These are phyloP conservation scores for Selene dorsalis DNA, from an alignment of 2,797 vertebrate genomes.

Conservation along the genomic window DNA sequence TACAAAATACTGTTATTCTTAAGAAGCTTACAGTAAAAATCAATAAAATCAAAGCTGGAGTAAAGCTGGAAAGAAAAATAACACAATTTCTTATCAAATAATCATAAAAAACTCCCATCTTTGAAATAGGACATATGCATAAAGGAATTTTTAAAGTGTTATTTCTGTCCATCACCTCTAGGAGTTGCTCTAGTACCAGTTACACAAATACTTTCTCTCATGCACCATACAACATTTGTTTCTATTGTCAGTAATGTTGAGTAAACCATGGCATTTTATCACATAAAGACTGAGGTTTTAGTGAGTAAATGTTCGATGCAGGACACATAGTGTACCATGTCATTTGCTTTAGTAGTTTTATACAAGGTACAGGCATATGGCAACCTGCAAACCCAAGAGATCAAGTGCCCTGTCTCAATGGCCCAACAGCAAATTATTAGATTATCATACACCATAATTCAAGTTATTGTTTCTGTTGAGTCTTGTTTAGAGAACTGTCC, in stretches of 20 bases:
- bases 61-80: not conserved
- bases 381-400: not conserved
- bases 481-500: not conserved
- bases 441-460: not conserved
- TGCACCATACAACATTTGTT: not conserved
- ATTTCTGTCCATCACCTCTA: constrained; percentile 46
- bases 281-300: not conserved
- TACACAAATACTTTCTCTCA: not conserved
- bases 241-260: not conserved
- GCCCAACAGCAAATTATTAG: not conserved
- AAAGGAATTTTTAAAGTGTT: not conserved
- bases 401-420: not conserved
- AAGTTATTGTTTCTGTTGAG: not conserved
- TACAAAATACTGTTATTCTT: not conserved
- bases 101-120: not conserved
- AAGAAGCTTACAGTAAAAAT: no score
- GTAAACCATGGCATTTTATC: not conserved
- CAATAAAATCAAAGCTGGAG: not conserved
- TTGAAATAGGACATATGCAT: not conserved
- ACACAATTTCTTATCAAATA: not conserved
- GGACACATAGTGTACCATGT: not conserved
- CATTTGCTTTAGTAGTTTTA: not conserved
- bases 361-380: no score
- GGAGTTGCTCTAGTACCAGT: constrained; percentile 48
- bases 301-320: not conserved